These are phyloP conservation scores for Echinops telfairi DNA, from an alignment of 2,113 vertebrate species.

Conservation along the genomic window DNA sequence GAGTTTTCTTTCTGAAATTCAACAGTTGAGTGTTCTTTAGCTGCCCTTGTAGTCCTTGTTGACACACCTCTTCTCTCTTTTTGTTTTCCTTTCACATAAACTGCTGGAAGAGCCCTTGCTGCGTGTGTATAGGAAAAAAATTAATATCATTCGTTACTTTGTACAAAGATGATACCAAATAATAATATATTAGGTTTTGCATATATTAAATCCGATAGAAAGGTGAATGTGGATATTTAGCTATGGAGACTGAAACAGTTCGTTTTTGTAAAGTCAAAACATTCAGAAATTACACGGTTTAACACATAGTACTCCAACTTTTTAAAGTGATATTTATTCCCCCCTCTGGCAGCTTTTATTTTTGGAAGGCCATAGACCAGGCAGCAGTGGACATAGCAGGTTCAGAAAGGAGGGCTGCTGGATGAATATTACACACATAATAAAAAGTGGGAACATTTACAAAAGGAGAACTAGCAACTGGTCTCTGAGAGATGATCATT, in stretches of 20 bases:
- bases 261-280: constrained; percentile 45
- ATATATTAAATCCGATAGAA: constrained; percentile 16
- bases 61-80: constrained; percentile 44
- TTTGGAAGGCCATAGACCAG: constrained; percentile 30
- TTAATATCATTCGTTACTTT: constrained; percentile 33
- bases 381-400: background rate
- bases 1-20: constrained; percentile 77
- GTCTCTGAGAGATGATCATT: no score
- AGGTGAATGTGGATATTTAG: background rate
- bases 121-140: background rate
- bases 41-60: constrained; percentile 56
- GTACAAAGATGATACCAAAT: background rate
- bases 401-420: background rate
- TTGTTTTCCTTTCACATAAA: background rate
- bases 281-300: constrained; percentile 51
- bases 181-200: constrained; percentile 45
- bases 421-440: background rate
- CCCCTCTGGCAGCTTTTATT: constrained; percentile 40
- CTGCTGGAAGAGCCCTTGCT: constrained; percentile 24
- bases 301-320: constrained; percentile 27
- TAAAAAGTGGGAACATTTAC: background rate
- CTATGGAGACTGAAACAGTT: background rate
- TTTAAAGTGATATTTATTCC: constrained; percentile 49
- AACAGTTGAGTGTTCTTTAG: constrained; percentile 73
- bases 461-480: background rate